Evolutionary conservation across 2,888 invertebrate genomes (phyloP), one percentile per base, ranked within the genome.

Genomic region (Scaptomyza caliginosa): DNA sequence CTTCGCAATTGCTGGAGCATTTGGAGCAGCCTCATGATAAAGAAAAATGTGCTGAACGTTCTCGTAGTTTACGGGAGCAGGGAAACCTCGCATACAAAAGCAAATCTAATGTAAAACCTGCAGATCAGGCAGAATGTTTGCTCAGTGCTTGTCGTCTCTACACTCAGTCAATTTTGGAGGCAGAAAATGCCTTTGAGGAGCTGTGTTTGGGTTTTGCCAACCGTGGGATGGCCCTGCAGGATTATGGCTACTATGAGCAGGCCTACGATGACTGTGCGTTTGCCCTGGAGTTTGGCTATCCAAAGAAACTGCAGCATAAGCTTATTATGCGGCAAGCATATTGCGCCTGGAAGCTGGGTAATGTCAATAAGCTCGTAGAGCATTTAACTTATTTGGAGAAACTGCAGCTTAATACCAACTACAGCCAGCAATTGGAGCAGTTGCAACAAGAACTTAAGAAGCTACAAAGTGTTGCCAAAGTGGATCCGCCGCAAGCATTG

Each of bases 241-340:
- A 89, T 36, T 83, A 87, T 40, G 89, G 89, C 1, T 90, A 86
- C 32, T 91, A 77, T 46, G 49, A 70, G 16, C 83, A 89, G 45
- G 91, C 91, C 0, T 89, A 88, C 38, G 86, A 89, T 36, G 91
- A 91, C 38, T 90, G 90, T 16, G 69, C 68, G 2, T 88, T 81
- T 54, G 91, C 91, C 0, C 38, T 90, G 17, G 81, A 86, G 11
- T 68, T 67, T 4, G 85, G 84, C 0, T 89, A 89, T 62, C 88
- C 89, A 0, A 23, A 48, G n/a, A 52, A 50, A 2, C 23, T 89
- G 65, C 60, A 55, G 4, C 89, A 85, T 45, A 90, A 90, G 58
- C 38, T 89, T 0, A 45, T 80, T 6, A 72, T 81, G 55, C 77
- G 90, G 0, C 89, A 86, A 46, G 88, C 89, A 0, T 67, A 67